phyloP scores from a whole-genome alignment of 64 coral and sea anemone species.

The Stylophora pistillata region DNA sequence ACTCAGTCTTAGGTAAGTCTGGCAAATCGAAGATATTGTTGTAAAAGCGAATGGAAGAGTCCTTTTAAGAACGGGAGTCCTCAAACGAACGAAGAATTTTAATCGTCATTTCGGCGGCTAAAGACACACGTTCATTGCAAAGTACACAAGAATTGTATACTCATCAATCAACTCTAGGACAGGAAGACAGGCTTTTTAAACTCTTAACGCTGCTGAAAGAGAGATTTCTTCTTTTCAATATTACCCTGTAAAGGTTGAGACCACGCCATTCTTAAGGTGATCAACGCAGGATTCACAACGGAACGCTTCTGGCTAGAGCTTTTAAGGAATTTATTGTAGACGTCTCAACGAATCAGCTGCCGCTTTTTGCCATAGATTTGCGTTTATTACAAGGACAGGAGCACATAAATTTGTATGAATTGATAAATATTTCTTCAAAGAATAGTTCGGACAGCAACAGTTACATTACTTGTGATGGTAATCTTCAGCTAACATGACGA shows the following conservation, averaged over 20 bases:
- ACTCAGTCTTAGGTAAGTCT: neutral
- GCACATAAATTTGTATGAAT: neutral
- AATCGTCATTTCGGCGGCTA: neutral
- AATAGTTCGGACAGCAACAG: neutral
- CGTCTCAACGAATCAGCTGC: neutral
- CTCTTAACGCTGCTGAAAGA: neutral
- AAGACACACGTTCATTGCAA: neutral
- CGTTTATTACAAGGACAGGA: neutral
- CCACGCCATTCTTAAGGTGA: neutral
- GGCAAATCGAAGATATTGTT: neutral
- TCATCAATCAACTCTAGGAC: constrained; percentile 29
- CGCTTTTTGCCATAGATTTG: neutral
- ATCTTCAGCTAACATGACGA: neutral
- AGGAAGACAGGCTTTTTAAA: constrained; percentile 4
- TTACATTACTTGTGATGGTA: neutral
- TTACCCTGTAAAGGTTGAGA: neutral
- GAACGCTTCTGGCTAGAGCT: neutral
- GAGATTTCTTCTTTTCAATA: neutral
- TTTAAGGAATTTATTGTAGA: neutral
- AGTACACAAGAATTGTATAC: constrained; percentile 6
- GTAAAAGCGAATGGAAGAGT: neutral
- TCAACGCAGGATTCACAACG: neutral
- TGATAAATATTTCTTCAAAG: neutral
- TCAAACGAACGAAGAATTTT: neutral
- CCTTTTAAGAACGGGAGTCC: neutral